These are phyloP conservation scores for Pseudobourletiella spinata DNA, from an alignment of 1,140 invertebrate genomes.

Conservation along the genomic window DNA sequence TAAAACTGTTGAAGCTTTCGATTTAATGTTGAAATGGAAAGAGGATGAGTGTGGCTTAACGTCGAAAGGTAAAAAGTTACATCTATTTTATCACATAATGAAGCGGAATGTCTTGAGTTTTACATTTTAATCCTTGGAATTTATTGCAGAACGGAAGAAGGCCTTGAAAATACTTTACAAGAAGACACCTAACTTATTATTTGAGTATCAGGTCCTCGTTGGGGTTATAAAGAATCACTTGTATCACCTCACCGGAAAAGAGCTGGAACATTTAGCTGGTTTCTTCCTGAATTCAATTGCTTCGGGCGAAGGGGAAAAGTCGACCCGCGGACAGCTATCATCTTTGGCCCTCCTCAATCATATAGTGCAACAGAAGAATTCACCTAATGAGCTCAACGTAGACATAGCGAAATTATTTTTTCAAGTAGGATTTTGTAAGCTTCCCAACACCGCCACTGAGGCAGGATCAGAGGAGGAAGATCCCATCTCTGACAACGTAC, in stretches of 20 bases:
- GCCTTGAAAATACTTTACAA: background rate
- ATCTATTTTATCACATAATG: no score
- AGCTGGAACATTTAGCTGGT: background rate
- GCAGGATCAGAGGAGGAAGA: background rate
- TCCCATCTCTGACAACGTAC: no score
- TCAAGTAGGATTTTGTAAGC: slow-evolving; percentile 1
- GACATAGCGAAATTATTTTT: background rate
- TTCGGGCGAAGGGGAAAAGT: background rate
- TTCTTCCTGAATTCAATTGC: no score
- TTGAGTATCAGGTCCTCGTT: background rate
- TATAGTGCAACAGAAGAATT: background rate
- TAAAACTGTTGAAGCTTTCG: background rate
- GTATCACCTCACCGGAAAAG: background rate
- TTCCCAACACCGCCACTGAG: background rate
- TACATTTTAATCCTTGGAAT: no score
- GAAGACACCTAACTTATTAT: background rate
- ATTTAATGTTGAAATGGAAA: background rate
- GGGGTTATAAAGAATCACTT: background rate
- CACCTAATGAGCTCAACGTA: background rate
- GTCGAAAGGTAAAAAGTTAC: background rate
- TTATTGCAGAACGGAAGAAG: slow-evolving; percentile 4
- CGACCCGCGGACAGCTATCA: background rate
- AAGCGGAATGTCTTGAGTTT: no score
- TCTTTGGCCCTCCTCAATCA: background rate
- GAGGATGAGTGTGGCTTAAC: background rate